Base-by-base conservation (phyloP, 2,888 invertebrate genomes). In the Nebria brevicollis region DNA sequence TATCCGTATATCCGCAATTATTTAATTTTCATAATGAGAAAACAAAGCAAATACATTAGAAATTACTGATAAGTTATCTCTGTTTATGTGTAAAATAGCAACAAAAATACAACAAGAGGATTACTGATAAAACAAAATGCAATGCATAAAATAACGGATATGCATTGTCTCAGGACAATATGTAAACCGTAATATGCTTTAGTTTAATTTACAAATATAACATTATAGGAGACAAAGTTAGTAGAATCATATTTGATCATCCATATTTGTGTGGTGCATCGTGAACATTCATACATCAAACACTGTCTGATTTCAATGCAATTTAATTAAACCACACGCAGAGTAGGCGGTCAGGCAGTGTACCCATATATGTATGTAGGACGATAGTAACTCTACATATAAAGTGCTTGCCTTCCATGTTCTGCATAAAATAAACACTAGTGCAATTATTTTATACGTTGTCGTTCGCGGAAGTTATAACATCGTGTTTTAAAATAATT, bases 351-450 rank as follows among this genome's bases (percentile, higher is more conserved):
- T 65, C 54, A 42, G 72, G 34, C 15, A 77, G 72, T 70, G 25
- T 26, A 25, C 34, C 70, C 15, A 25, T 34, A 70, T 26, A 11
- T 25, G 70, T 70, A 20, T 70, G 34, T 70, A 70, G 70, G 25
- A 70, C 70, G 11, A 54, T 70, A 25, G 66, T 66, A 66, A 15
- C 66, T 66, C 15, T 25, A 66, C 25, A 66, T n/a, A 54, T 43
- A 70, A 77, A 70, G 77, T 77, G 34, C 54, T 54, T 65, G 72
- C 72, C 26, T 43, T 78, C 11, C 65, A 72, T 78, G 66, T 78
- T 78, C 72, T 78, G 78, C 72, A 77, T 73, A 78, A 78, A 78
- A 78, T 73, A 78, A 78, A 78, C 78, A 78, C 66, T 64, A 42
- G 70, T 78, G 73, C 64, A 77, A 70, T 77, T 70, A 77, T 77